phyloP scores from a whole-genome alignment of 2,113 vertebrate genomes.

The Stercorarius parasiticus region DNA sequence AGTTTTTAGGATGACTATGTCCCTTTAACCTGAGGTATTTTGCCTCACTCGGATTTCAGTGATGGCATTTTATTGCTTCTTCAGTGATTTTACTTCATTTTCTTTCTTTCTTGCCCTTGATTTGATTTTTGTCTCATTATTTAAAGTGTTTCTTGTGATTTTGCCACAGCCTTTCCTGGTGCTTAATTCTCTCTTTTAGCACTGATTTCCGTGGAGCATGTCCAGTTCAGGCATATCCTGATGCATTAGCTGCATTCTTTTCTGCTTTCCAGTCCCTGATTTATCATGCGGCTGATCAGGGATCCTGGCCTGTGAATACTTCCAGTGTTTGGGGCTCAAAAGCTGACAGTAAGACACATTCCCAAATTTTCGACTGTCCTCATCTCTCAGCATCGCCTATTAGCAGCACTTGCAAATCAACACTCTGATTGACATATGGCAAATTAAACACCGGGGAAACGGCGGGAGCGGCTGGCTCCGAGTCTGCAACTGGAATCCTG shows the following conservation, averaged over 20 bases:
- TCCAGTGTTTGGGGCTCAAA: neutral
- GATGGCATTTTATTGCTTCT: constrained; percentile 29
- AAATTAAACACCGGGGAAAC: constrained; percentile 52
- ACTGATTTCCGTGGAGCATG: constrained; percentile 34
- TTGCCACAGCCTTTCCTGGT: constrained; percentile 18
- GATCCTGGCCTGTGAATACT: neutral
- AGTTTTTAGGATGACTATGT: neutral
- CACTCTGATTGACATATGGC: constrained; percentile 61
- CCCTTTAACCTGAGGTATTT: neutral
- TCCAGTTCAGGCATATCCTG: neutral
- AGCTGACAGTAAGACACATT: constrained; percentile 34
- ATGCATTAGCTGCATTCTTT: constrained; percentile 11
- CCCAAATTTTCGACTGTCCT: constrained; percentile 41
- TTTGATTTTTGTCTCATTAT: constrained; percentile 58
- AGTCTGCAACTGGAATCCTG: constrained; percentile 9
- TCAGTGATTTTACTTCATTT: constrained; percentile 31
- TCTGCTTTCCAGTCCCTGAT: constrained; percentile 21
- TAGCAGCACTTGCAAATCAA: constrained; percentile 54
- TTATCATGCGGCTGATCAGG: neutral
- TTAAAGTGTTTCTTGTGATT: constrained; percentile 32
- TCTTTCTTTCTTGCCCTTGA: constrained; percentile 32
- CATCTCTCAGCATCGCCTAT: constrained; percentile 19
- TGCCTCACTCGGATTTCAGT: neutral
- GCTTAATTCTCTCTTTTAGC: constrained; percentile 40
- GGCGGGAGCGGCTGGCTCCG: neutral